Base-by-base conservation (phyloP, 1,140 invertebrate genomes). In the Asbolus verrucosus region DNA sequence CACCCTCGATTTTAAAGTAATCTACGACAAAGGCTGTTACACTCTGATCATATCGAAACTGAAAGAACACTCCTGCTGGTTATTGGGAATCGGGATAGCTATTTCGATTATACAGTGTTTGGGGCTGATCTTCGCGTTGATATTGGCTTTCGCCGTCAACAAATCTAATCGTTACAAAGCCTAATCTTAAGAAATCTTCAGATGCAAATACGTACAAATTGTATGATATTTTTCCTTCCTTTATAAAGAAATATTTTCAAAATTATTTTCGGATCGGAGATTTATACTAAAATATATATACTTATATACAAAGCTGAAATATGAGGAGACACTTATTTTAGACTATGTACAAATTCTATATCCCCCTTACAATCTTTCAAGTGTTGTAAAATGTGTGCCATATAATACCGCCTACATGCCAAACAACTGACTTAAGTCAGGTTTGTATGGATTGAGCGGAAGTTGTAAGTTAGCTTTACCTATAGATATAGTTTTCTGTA, bases 71-170 rank as follows among this genome's bases (percentile, higher is more conserved):
- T 83, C 87, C 72, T 83, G 84, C 24, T 84, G 89, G 31, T 83
- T 94, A 30, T 84, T 92, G 36, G 87, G 85, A 19, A 81, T 91
- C 5, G 85, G 86, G 0, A 85, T 91, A 59, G 85, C 85, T 14
- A 83, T 94, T 38, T 85, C 90, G 27, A 82, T 88, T 9, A 70
- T 91, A 67, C 88, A 94, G 83, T 80, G 93, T 39, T 77, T 94
- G 18, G 91, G 91, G 27, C 84, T 95, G 73, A 87, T 92, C 43
- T 92, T 94, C 75, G 89, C 92, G 1, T 83, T 94, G 76, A 86
- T 92, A 71, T 83, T 94, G 13, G 93, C 92, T 78, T 94, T 91
- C 81, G 89, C 91, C 18, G 88, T 93, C 69, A 86, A 87, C 70
- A 84, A 86, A 67, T 83, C 86, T 9, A 85, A 89, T 72, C 84